These are phyloP conservation scores for Neolamprologus brichardi DNA, from an alignment of 2,113 vertebrate genomes.

Conservation along the genomic window DNA sequence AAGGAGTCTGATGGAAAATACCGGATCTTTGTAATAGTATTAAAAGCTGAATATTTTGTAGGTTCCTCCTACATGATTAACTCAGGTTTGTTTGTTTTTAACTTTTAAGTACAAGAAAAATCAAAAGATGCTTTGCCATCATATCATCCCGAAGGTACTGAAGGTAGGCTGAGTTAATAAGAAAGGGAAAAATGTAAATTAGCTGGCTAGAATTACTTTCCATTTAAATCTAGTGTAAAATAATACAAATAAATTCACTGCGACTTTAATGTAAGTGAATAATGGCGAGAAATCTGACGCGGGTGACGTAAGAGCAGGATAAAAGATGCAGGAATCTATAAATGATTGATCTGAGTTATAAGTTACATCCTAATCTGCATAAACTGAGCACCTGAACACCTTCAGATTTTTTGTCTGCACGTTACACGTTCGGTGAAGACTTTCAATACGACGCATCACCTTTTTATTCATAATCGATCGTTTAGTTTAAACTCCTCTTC, in stretches of 20 bases:
- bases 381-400: background rate
- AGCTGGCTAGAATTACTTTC: background rate
- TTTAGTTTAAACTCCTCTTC: background rate
- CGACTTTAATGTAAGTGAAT: background rate
- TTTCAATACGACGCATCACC: background rate
- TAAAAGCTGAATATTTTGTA: background rate
- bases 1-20: background rate
- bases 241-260: background rate
- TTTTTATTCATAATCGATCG: background rate
- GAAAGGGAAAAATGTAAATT: background rate
- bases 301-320: background rate
- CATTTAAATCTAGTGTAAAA: background rate
- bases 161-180: background rate
- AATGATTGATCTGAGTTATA: background rate
- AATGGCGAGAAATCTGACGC: background rate
- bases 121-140: background rate
- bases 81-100: background rate
- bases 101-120: background rate
- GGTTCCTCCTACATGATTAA: background rate
- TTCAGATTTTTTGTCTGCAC: background rate
- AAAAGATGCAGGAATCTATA: background rate
- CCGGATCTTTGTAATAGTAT: background rate
- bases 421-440: background rate
- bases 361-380: background rate
- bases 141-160: background rate